phyloP scores from a whole-genome alignment of 2,797 vertebrate species.

The Scolopax rusticola region DNA sequence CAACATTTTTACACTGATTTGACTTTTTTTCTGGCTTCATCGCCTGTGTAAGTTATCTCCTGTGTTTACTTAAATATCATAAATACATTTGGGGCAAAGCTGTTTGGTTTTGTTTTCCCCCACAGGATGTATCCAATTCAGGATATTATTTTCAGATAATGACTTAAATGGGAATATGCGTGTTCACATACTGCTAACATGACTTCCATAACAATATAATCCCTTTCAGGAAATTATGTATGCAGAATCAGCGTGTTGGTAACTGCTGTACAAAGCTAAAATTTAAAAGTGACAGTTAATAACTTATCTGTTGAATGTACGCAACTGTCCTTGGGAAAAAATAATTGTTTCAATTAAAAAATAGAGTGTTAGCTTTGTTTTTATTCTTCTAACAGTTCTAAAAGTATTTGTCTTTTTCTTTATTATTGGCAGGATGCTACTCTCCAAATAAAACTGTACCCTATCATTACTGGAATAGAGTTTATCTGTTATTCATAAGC shows the following conservation, averaged over 20 bases:
- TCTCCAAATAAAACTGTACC: conserved; percentile 47
- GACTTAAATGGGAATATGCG: neutral
- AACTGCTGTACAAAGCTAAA: conserved; percentile 25
- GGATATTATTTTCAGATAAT: conserved; percentile 46
- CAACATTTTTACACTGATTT: neutral
- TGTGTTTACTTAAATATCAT: neutral
- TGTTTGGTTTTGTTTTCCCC: conserved; percentile 21
- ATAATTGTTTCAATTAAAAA: conserved; percentile 47
- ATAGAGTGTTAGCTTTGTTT: neutral
- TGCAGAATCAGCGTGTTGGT: neutral
- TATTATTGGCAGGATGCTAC: conserved; percentile 56
- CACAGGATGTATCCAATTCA: neutral
- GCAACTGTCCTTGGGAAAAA: conserved; percentile 30
- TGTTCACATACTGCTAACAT: neutral
- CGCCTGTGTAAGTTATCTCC: neutral
- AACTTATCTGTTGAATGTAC: conserved; percentile 45
- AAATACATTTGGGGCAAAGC: neutral
- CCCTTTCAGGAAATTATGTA: conserved; percentile 18
- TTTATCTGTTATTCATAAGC: conserved; percentile 77
- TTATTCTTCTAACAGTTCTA: conserved; percentile 41
- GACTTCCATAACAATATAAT: conserved; percentile 8
- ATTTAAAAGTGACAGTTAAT: conserved; percentile 47
- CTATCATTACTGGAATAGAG: conserved; percentile 68
- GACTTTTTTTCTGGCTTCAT: neutral
- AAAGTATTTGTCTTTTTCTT: conserved; percentile 63